Evolutionary conservation across 1,140 invertebrate species (phyloP), one percentile per base, ranked within the genome.

Genomic region (Drosophila kepulauana): DNA sequence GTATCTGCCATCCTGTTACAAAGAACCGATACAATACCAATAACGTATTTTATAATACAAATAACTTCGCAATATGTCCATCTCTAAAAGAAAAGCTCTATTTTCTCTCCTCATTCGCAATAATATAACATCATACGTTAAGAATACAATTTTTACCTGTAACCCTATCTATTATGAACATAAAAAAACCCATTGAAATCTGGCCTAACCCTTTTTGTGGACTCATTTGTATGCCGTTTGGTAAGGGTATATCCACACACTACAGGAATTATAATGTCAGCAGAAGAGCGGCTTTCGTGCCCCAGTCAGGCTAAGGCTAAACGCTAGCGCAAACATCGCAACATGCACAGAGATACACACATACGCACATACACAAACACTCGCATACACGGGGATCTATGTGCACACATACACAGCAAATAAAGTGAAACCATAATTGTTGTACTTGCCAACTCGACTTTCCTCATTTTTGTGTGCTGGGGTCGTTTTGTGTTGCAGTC

Each of bases 361-460:
- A 38, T 28, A 64, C 52, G 46, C 38, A 33, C 49, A 38, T 38
- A 58, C 8, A 51, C 33, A 64, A 30, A 63, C 46, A 54, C 2
- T 3, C 10, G 35, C 38, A 51, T 48, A 11, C 67, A 41, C 7
- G 20, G 3, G 20, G 20, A 25, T 25, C 20, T 3, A 25, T 25
- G 20, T 25, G 16, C 28, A 30, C n/a, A 33, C 48, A 51, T 48
- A 11, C 2, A n/a, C 28, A 56, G 77, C 69, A 87, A 87, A 80
- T 88, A 87, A 72, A 67, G 85, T 78, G 80, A 84, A 78, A 89
- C 84, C 84, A 88, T 88, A 88, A 88, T 88, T 88, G 80, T 88
- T 88, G 84, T 88, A 80, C 74, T 88, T 88, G 80, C 13, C 74
- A 78, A 80, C 70, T 84, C 70, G 84, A 88, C 70, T 89, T 88